Evolutionary conservation across 2,888 invertebrate genomes (phyloP), one percentile per base, ranked within the genome.

Genomic region (Eristalis arbustorum): DNA sequence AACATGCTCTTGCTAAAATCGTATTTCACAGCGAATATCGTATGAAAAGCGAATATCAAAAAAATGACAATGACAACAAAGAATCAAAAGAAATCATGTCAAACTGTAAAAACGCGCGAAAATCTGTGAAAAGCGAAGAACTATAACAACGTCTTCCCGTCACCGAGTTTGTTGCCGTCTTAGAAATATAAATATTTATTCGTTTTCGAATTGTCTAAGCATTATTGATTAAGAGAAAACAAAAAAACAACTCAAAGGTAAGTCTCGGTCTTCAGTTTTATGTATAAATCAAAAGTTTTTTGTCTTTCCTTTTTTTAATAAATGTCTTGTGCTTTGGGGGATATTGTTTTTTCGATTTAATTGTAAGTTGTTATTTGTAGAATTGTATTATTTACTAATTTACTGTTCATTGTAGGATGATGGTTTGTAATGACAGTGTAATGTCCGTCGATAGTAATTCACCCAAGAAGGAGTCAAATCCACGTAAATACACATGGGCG

Each of bases 401-500:
- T 23, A 1, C 13, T 31, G 11, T 42, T 74, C 13, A 25, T 31
- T 61, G 14, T 66, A 85, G 75, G 10, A 84, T 81, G 31, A 81
- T 85, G 85, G 40, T 85, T 73, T 81, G 56, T 40, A 85, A 74
- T 69, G 74, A 78, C 40, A 85, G 73, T 37, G 37, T 67, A 0
- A 85, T 85, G 85, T 85, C 81, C 56, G 74, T 77, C 73, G 81
- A 81, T n/a, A 78, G 31, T 34, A 42, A 74, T 31, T 85, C 85
- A 11, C 77, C 85, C 2, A n/a, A n/a, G 31, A 80, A 76, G 63
- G 76, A 72, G 42, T 63, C 84, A 28, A 62, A 49, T 84, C 88
- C 89, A 3, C 59, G 69, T 8, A 74, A 82, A 34, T 89, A 76
- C 42, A 89, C 90, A 67, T 91, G 91, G 91, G 91, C 91, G 2